These are phyloP conservation scores for Apostichopus parvimensis DNA, from an alignment of 35 echinoderm and acorn worm species.

Conservation along the genomic window DNA sequence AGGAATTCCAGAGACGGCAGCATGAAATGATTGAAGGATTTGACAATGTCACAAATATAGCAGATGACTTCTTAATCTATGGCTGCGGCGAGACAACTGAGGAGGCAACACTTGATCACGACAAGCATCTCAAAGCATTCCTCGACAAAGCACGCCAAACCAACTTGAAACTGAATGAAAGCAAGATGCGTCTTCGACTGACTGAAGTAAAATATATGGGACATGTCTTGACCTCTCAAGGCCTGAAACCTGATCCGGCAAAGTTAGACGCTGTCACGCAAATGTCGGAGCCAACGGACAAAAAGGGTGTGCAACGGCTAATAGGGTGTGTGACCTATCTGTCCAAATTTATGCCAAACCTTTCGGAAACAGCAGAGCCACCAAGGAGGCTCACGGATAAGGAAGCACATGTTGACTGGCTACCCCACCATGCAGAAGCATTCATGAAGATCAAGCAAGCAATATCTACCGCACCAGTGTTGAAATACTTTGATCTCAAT, in stretches of 20 bases:
- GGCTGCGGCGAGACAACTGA: background rate
- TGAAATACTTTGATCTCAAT: constrained; percentile 54
- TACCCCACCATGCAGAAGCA: constrained; percentile 53
- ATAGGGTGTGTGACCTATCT: no score
- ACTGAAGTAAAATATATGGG: background rate
- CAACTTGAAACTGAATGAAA: constrained; percentile 43
- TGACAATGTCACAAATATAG: background rate
- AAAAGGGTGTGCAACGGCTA: no score
- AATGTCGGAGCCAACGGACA: no score
- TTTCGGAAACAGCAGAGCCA: no score
- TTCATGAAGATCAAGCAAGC: constrained; percentile 58
- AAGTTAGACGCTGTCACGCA: no score
- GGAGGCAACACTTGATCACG: no score
- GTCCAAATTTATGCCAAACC: no score
- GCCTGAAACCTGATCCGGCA: constrained; percentile 25
- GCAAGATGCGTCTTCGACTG: background rate
- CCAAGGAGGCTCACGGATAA: no score
- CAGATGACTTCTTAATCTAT: background rate
- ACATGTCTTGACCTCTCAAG: background rate
- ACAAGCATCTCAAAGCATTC: background rate
- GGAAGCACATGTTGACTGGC: background rate
- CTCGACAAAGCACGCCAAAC: background rate
- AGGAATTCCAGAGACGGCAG: background rate
- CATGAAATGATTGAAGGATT: constrained; percentile 1
- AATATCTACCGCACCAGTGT: constrained; percentile 34